Evolutionary conservation across 30 jellyfish, hydroid and myxozoan genomes (phyloP).

Genomic region (Aurelia aurita complex sp. Pacific): DNA sequence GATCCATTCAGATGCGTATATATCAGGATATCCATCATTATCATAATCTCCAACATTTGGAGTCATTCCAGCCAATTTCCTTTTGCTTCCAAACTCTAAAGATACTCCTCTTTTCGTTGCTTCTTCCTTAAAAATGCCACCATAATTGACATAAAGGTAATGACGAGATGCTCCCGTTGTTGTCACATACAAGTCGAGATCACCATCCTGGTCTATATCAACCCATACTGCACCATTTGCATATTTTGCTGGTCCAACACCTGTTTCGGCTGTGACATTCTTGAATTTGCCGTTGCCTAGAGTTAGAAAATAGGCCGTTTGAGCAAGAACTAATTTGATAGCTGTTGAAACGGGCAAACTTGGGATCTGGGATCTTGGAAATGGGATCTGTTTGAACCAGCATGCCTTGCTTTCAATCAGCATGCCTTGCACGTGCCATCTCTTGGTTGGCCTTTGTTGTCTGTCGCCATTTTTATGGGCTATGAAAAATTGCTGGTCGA

Average conservation of each 20-base stretch:
- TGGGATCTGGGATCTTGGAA: too few relatives aligned
- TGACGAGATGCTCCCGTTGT: constrained; percentile 93
- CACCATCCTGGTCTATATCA: constrained; percentile 98
- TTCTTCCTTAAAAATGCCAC: constrained; percentile 89
- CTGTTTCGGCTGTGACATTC: constrained; percentile 86
- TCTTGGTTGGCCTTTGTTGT: too few relatives aligned
- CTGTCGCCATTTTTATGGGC: too few relatives aligned
- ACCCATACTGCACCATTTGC: constrained; percentile 98
- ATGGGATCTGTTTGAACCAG: too few relatives aligned
- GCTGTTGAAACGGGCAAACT: too few relatives aligned
- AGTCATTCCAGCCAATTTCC: constrained; percentile 94
- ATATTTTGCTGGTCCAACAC: constrained; percentile 87
- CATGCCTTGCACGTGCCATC: too few relatives aligned
- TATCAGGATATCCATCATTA: constrained; percentile 91
- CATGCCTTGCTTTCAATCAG: too few relatives aligned
- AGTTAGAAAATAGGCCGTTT: neutral
- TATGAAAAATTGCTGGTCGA: too few relatives aligned
- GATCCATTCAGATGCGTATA: constrained; percentile 93
- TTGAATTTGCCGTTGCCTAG: constrained; percentile 95
- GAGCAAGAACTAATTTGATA: too few relatives aligned
- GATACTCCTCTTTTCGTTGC: constrained; percentile 79
- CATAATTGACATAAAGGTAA: constrained; percentile 89
- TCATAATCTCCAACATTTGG: constrained; percentile 96
- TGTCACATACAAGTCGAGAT: constrained; percentile 91
- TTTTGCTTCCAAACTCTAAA: constrained; percentile 66